Conservation (phyloP, 2,888 invertebrate genomes). For the Drosophila ustulata region DNA sequence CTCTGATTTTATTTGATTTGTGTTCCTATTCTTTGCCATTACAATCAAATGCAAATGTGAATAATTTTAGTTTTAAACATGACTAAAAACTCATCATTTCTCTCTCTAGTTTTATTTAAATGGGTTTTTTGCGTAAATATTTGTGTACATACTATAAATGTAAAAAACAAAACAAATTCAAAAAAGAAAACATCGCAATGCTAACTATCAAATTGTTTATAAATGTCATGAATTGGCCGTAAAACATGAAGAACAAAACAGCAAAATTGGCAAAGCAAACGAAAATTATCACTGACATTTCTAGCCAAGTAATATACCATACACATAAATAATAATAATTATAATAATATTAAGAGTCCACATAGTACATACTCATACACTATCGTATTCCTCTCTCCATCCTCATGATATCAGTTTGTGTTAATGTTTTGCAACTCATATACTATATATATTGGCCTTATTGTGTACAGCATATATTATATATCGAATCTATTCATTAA, state of each 20-base stretch:
- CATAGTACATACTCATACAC: constrained; percentile 26
- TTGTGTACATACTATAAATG: constrained; percentile 62
- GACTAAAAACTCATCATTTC: constrained; percentile 46
- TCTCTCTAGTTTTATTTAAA: constrained; percentile 41
- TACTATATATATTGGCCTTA: constrained; percentile 26
- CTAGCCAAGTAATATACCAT: constrained; percentile 6
- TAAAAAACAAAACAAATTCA: constrained; percentile 20
- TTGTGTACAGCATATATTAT: constrained; percentile 62
- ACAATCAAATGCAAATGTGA: constrained; percentile 52
- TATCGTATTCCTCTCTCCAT: constrained; percentile 7
- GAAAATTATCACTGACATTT: constrained; percentile 38
- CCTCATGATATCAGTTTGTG: constrained; percentile 56
- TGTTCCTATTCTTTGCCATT: constrained; percentile 26
- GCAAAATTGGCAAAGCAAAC: constrained; percentile 30
- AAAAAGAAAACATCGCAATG: constrained; percentile 25
- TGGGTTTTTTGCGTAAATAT: constrained; percentile 64
- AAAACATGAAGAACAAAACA: constrained; percentile 9
- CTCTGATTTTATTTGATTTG: constrained; percentile 21
- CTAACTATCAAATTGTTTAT: constrained; percentile 50
- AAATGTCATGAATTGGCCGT: constrained; percentile 55
- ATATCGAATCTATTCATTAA: constrained; percentile 42
- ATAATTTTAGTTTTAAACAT: constrained; percentile 47
- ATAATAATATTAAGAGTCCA: constrained; percentile 16
- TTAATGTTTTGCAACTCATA: constrained; percentile 62
- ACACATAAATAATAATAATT: constrained; percentile 1